Evolutionary conservation across 1,140 invertebrate species (phyloP), one percentile per base, ranked within the genome.

Genomic region (Apis laboriosa): DNA sequence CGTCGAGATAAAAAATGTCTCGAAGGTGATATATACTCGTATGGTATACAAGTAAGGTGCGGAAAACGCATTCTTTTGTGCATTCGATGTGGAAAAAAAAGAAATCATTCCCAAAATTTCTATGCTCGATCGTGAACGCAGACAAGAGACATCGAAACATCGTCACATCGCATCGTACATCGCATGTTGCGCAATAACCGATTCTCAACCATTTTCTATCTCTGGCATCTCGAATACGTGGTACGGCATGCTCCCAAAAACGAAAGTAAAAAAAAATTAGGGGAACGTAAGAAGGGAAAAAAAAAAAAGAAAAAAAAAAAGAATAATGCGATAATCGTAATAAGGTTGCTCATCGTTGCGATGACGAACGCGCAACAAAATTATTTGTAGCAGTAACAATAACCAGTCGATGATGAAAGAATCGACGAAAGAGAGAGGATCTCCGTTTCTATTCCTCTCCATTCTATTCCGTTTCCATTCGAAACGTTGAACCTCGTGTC

Each of bases 1-100:
- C 81, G 58, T 85, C 74, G 58, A 82, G 53, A 86, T 78, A 75
- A 83, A 86, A 78, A 83, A 83, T 71, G 68, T 86, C 73, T 43
- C 66, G 63, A 84, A 3, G 63, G 72, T 77, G 74, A 86, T 21
- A 76, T 15, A 43, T 43, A 43, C 53, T 12, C 53, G 53, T 53
- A 53, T 43, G 51, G 34, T 68, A 12, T 49, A 49, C 8, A 49
- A 67, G 34, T 34, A 49, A 21, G 1, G 71, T 56, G 28, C 55
- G 28, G 28, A 73, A 73, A 43, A 73, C 71, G 71, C 71, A 73
- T 73, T 58, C 53, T 15, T 43, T 55, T 73, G 70, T 19, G 55
- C 43, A 70, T 19, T 11, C 34, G 34, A 34, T 34, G 66, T 73
- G 51, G 5, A 43, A 43, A 43, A 43, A 43, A 34, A 34, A 3